These are phyloP conservation scores for Epinephelus coioides DNA, from an alignment of 2,797 vertebrate species.

Conservation along the genomic window DNA sequence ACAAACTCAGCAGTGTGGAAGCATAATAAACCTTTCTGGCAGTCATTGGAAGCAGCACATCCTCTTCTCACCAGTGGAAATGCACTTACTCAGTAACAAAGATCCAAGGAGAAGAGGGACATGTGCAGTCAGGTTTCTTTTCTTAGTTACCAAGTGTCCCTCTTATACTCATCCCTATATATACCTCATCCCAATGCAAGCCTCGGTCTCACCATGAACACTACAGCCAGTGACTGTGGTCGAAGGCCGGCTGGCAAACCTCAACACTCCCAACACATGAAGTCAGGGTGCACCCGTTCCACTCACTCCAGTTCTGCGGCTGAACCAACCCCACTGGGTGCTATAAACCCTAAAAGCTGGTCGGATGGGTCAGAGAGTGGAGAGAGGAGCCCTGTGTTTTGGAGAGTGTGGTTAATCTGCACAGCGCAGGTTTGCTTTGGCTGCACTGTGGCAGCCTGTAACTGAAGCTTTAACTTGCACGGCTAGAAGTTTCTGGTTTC, in stretches of 20 bases:
- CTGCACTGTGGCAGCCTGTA: conserved; percentile 52
- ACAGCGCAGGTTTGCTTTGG: conserved; percentile 63
- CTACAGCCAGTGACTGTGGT: conserved; percentile 37
- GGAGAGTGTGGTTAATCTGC: conserved; percentile 58
- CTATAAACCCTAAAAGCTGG: conserved; percentile 30
- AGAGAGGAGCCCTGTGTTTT: conserved; percentile 48
- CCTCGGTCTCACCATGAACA: conserved; percentile 28
- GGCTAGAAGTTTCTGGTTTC: conserved; percentile 67
- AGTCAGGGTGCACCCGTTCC: conserved; percentile 18
- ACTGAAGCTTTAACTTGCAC: conserved; percentile 68
- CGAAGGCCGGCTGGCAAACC: conserved; percentile 24
- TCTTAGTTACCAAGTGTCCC: background rate
- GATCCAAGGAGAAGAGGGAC: conserved; percentile 1
- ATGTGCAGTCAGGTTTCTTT: background rate
- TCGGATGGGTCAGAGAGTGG: conserved; percentile 39
- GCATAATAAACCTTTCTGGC: conserved; percentile 1
- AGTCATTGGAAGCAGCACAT: conserved; percentile 16
- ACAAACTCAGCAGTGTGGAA: conserved; percentile 15
- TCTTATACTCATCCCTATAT: background rate
- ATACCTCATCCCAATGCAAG: conserved; percentile 18
- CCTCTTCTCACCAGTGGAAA: background rate
- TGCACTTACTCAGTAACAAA: conserved; percentile 11
- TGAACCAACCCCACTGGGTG: conserved; percentile 27
- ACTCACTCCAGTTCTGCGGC: conserved; percentile 35
- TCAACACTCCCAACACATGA: conserved; percentile 30